These are phyloP conservation scores for Pionites leucogaster DNA, from an alignment of 2,113 vertebrate species.

Conservation along the genomic window DNA sequence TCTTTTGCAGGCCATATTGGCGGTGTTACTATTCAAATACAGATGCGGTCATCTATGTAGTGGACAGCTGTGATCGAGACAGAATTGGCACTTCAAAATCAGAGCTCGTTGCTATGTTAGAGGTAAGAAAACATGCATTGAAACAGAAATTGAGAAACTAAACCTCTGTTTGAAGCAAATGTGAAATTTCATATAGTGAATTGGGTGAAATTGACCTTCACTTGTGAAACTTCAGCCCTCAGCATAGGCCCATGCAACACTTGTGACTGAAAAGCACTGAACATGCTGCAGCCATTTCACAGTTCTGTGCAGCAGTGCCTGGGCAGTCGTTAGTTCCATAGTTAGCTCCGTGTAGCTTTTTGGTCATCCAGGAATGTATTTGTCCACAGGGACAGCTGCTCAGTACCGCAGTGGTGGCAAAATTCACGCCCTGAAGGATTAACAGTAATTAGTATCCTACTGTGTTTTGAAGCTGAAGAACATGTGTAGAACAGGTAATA, in stretches of 20 bases:
- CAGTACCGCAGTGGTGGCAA: not conserved
- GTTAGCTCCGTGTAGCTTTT: not conserved
- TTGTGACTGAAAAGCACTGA: not conserved
- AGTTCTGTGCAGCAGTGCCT: not conserved
- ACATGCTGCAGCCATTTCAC: not conserved
- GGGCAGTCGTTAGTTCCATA: not conserved
- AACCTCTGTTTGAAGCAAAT: not conserved
- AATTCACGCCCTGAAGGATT: not conserved
- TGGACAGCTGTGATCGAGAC: conserved; percentile 97
- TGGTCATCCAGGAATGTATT: fast-evolving
- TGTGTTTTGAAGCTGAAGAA: not conserved
- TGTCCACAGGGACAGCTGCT: not conserved
- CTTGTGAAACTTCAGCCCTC: not conserved
- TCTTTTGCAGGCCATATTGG: conserved; percentile 90
- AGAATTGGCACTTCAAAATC: conserved; percentile 98
- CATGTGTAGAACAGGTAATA: not conserved
- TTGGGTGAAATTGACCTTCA: not conserved
- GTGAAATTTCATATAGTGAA: not conserved
- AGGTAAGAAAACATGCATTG: conserved; percentile 78
- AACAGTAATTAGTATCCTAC: not conserved
- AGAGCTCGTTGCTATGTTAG: conserved; percentile 97
- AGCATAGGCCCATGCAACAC: fast-evolving
- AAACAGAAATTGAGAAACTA: not conserved
- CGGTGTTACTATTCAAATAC: conserved; percentile 98
- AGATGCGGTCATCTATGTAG: conserved; percentile 97